Evolutionary conservation across 2,888 invertebrate species (phyloP).

Genomic region (Myathropa florea): DNA sequence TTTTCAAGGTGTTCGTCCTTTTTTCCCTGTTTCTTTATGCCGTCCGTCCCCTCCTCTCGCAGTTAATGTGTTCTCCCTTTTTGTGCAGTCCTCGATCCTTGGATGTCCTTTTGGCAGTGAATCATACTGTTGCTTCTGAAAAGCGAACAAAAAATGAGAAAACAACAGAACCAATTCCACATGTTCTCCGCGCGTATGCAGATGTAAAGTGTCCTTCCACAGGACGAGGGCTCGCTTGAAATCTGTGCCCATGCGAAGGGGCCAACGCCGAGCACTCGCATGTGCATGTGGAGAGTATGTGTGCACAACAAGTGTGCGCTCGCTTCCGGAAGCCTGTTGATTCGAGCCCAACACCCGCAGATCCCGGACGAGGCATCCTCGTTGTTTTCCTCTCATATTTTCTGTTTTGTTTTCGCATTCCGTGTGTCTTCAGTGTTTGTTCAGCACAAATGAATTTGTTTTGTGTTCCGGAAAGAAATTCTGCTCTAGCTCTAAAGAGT

Average conservation of each 20-base stretch:
- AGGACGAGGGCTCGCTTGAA: neutral
- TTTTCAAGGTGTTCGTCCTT: neutral
- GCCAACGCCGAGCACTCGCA: too few species aligned
- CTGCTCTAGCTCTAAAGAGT: neutral
- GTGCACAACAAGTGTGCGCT: conserved; percentile 59
- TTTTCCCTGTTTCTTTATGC: neutral
- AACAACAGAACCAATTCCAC: conserved; percentile 36
- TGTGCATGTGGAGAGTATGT: neutral
- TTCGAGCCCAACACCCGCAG: conserved; percentile 43
- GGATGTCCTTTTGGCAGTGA: conserved; percentile 56
- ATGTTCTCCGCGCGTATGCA: conserved; percentile 37
- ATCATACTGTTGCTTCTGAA: conserved; percentile 59
- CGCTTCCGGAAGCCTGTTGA: conserved; percentile 70
- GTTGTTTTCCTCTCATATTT: neutral
- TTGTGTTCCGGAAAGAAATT: conserved; percentile 52
- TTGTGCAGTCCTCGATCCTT: conserved; percentile 14
- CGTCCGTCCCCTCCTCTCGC: neutral
- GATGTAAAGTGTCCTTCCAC: neutral
- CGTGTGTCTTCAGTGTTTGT: conserved; percentile 36
- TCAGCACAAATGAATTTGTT: conserved; percentile 48
- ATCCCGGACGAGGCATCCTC: conserved; percentile 1
- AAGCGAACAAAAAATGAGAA: conserved; percentile 8
- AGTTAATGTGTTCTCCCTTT: conserved; percentile 40
- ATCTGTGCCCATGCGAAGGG: neutral
- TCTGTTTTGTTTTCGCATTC: conserved; percentile 3